phyloP scores from a whole-genome alignment of 2,113 vertebrate genomes.

The Poeciliopsis retropinna region DNA sequence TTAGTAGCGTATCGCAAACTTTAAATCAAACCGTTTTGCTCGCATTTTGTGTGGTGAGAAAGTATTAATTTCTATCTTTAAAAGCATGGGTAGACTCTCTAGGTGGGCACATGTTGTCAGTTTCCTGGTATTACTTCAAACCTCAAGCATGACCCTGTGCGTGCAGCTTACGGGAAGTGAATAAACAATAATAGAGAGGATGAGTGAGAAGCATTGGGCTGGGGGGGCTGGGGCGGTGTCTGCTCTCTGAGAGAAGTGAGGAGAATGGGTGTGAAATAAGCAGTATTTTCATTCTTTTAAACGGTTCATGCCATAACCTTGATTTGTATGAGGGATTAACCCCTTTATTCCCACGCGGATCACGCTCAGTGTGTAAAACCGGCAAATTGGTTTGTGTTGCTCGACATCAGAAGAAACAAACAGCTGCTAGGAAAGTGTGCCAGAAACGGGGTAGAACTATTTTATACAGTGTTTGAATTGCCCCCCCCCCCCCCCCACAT shows the following conservation, averaged over 20 bases:
- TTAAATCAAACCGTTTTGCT: neutral
- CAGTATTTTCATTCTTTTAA: neutral
- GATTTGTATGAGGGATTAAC: neutral
- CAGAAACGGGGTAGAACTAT: neutral
- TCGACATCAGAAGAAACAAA: neutral
- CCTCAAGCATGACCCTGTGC: constrained; percentile 45
- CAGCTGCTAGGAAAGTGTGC: neutral
- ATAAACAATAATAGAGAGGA: constrained; percentile 50
- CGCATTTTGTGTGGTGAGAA: neutral
- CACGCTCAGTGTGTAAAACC: neutral
- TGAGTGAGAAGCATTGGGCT: constrained; percentile 32
- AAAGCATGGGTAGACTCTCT: constrained; percentile 9
- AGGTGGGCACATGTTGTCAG: constrained; percentile 41
- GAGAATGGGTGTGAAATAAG: neutral
- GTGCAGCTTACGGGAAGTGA: constrained; percentile 73
- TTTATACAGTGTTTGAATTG: neutral
- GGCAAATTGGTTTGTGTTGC: neutral
- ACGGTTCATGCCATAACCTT: neutral
- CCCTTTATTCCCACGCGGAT: neutral
- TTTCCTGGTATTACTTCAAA: constrained; percentile 64
- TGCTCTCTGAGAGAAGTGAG: constrained; percentile 8
- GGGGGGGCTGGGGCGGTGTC: neutral
- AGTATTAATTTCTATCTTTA: neutral
- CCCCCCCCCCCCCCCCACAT: accelerated
- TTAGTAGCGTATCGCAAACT: too few species aligned